Base-by-base conservation (phyloP, 2,888 invertebrate species). In the Quadriops clusia region DNA sequence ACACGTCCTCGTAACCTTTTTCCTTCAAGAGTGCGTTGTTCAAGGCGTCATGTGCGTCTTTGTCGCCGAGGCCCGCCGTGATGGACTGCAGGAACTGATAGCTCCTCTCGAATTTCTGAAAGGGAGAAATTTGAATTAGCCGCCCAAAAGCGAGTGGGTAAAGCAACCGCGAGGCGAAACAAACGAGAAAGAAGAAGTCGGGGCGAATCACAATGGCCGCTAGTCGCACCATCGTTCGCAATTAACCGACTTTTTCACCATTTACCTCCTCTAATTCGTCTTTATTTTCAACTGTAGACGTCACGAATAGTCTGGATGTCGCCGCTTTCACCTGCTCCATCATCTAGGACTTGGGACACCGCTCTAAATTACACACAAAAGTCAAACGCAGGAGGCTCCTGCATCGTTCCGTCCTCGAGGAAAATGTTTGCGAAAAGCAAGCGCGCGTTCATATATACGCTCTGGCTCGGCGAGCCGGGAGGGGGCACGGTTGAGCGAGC, bases 21-120 rank as follows among this genome's bases (percentile, higher is more conserved):
- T 84, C 84, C 61, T 89, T 87, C 55, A 85, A 79, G 41, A 90
- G 83, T 39, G 87, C 80, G 59, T 81, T 85, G 55, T 86, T 89
- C 28, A 94, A 70, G 16, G 82, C 80, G 59, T 94, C 93, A 58
- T 93, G 91, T 49, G 85, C 79, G 64, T 94, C 93, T 55, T 91
- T 85, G 53, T 94, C 94, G 48, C 86, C 89, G 49, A 87, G 72
- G 44, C 87, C 89, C 42, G 74, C 70, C 36, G 79, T 79, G 47
- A 89, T 67, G 47, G 72, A 74, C 61, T 82, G 82, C 41, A 91
- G 70, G 53, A 73, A 74, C 50, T 67, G 68, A 62, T 80, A 84
- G 50, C 84, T 83, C 54, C 84, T 75, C 59, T 93, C 90, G 55
- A 86, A 82, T 71, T 86, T 86, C 93, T 94, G 74, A 36, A 32